phyloP scores from a whole-genome alignment of 2,888 invertebrate genomes.

The Petrolisthes cinctipes region DNA sequence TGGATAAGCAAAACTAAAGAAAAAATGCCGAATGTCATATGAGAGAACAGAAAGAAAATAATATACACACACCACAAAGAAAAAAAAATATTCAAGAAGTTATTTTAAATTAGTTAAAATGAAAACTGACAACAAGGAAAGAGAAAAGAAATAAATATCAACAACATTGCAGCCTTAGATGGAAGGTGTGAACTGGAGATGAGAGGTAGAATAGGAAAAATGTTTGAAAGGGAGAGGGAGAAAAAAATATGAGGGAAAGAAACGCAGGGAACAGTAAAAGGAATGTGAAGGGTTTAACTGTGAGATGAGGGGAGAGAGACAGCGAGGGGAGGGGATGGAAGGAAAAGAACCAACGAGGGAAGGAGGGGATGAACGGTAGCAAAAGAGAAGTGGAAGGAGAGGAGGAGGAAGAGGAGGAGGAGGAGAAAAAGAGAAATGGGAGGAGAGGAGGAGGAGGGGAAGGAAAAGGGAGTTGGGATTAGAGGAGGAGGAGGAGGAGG shows the following conservation, averaged over 20 bases:
- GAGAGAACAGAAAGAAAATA: no score
- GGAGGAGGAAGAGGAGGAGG: neutral
- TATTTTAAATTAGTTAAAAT: no score
- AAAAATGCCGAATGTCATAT: no score
- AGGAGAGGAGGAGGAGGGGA: neutral
- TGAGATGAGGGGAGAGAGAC: neutral
- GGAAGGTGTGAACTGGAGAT: neutral
- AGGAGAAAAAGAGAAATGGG: neutral
- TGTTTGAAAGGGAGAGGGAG: neutral
- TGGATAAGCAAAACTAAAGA: no score
- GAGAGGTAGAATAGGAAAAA: neutral
- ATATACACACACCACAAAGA: neutral
- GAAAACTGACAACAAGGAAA: no score
- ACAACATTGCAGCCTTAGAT: no score
- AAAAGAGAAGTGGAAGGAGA: neutral
- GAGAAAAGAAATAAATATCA: no score
- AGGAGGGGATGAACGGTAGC: neutral
- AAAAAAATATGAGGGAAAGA: neutral
- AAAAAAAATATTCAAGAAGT: no score
- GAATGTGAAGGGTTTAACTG: neutral
- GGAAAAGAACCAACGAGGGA: neutral
- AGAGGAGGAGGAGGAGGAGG: neutral
- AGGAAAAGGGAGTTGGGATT: neutral
- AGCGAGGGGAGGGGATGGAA: neutral
- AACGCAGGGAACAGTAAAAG: neutral